Evolutionary conservation across 2,888 invertebrate species (phyloP), one percentile per base, ranked within the genome.

Genomic region (Syritta pipiens): DNA sequence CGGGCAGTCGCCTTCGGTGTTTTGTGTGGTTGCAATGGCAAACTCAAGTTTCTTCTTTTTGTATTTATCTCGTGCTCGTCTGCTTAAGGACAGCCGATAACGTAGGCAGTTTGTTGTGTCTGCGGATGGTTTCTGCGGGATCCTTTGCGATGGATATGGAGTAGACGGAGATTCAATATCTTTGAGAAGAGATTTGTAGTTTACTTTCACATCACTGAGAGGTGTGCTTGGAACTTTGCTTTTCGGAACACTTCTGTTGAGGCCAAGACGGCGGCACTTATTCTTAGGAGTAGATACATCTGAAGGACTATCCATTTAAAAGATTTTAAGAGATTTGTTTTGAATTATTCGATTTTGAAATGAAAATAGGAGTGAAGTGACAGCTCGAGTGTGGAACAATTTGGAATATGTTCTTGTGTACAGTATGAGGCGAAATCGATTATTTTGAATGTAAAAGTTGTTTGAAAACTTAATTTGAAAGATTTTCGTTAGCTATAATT

Each of bases 91-190:
- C 12, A 86, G 76, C 1, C 85, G 83, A 26, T 82, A 82, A 0
- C 84, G 85, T 1, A 83, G 81, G 22, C 84, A 83, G 30, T 72
- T 82, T 12, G 83, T 83, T 4, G 84, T 81, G 28, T n/a, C n/a
- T 24, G 53, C 14, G 3, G 40, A 19, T 19, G 51, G 2, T 30
- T 4, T 17, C 5, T 1, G 7, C 1, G 40, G n/a, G 17, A 22
- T 0, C 1, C 3, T 14, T 35, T 51, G 49, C 0, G n/a, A 0
- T 10, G 17, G 4, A 4, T 30, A 82, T 2, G 84, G 81, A 3
- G 82, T 83, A 1, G 69, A 44, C 4, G 85, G 83, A 0, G 83
- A 83, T 19, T 0, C 24, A 49, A 1, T 30, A 9, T 0, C 7
- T 6, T 32, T 32, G 55, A 51, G 72, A 19, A 63, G 69, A 1